These are phyloP conservation scores for Erythrocercus mccallii DNA, from an alignment of 2,113 vertebrate genomes.

Conservation along the genomic window DNA sequence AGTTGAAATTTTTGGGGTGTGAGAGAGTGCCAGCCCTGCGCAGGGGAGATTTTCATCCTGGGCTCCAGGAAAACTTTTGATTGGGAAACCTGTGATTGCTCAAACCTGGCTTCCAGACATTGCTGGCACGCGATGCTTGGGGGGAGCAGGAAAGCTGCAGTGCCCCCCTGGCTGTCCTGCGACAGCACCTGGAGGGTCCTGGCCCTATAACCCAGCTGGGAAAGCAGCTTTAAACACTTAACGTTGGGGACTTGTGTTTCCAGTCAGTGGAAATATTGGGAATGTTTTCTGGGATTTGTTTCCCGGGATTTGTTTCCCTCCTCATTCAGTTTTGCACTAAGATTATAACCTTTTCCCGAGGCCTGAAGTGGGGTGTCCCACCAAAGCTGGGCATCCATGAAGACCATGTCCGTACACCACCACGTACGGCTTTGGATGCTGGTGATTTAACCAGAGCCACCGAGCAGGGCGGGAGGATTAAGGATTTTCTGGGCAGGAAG, in stretches of 20 bases:
- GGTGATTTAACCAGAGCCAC: neutral
- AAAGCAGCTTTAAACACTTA: neutral
- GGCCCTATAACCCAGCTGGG: accelerated
- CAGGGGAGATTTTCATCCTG: neutral
- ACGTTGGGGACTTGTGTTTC: neutral
- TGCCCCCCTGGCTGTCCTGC: accelerated
- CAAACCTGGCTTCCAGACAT: neutral
- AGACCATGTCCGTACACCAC: accelerated
- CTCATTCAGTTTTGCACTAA: neutral
- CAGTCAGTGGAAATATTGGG: neutral
- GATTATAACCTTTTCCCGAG: neutral
- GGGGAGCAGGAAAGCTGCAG: accelerated
- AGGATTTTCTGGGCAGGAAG: neutral
- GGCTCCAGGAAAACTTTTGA: neutral
- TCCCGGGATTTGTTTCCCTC: neutral
- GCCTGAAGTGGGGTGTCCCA: neutral
- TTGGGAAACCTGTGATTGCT: neutral
- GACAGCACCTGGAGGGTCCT: neutral
- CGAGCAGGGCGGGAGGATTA: neutral
- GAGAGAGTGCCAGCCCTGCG: accelerated
- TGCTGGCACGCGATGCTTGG: accelerated
- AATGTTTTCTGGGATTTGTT: neutral
- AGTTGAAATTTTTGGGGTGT: neutral
- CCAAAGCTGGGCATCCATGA: accelerated
- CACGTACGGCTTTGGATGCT: accelerated